These are phyloP conservation scores for Eupithecia tripunctaria DNA, from an alignment of 2,888 invertebrate species.

Conservation along the genomic window DNA sequence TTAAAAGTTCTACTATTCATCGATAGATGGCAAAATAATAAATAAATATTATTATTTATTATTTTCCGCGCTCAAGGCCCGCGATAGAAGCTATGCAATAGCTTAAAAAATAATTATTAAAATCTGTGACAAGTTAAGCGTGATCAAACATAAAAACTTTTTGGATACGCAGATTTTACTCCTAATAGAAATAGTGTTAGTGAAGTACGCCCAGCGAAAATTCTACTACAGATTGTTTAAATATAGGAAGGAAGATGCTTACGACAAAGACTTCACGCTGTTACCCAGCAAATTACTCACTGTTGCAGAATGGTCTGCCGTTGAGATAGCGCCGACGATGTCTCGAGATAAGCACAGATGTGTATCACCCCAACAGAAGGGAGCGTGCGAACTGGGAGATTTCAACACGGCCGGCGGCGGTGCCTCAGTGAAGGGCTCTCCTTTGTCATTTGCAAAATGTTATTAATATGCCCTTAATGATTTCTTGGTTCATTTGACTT, in stretches of 20 bases:
- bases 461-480: not conserved
- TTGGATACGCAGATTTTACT: too few species aligned
- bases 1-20: too few species aligned
- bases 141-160: too few species aligned
- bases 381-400: conserved; percentile 8
- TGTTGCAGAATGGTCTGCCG: not conserved
- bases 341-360: conserved; percentile 1
- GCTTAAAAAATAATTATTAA: too few species aligned
- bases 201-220: too few species aligned
- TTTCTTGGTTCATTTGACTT: not conserved
- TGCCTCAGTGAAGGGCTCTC: not conserved
- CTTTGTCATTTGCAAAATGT: not conserved
- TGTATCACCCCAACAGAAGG: conserved; percentile 4
- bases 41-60: too few species aligned
- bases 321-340: not conserved
- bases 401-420: not conserved
- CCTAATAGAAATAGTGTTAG: too few species aligned
- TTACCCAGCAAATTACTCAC: not conserved
- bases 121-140: too few species aligned
- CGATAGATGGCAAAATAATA: too few species aligned
- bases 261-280: not conserved
- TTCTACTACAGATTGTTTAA: too few species aligned
- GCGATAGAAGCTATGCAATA: too few species aligned
- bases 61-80: too few species aligned
- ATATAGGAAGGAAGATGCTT: not conserved